Evolutionary conservation across 2,113 vertebrate genomes (phyloP).

Genomic region (Ciconia boyciana): DNA sequence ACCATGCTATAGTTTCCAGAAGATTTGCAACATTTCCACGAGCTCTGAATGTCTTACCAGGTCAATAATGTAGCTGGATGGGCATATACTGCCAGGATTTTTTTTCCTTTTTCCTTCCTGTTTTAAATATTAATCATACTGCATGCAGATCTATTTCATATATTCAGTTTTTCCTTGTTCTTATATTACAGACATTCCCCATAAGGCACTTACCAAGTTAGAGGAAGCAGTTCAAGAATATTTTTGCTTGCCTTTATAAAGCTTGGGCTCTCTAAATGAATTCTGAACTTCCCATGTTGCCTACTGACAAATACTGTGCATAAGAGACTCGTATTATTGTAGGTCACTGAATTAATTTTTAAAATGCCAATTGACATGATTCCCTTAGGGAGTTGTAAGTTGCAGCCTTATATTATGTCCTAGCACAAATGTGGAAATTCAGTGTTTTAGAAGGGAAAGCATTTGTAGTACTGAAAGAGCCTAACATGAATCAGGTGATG

Average conservation of each 20-base stretch:
- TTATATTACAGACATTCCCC: not conserved
- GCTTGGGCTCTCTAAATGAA: slow-evolving; percentile 37
- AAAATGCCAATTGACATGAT: slow-evolving; percentile 86
- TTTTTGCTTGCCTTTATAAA: slow-evolving; percentile 54
- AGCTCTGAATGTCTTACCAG: not conserved
- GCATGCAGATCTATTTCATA: not conserved
- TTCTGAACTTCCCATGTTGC: slow-evolving; percentile 64
- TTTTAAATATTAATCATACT: slow-evolving; percentile 3
- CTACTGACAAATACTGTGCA: slow-evolving; percentile 75
- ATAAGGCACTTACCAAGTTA: slow-evolving; percentile 3
- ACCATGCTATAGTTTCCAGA: not conserved
- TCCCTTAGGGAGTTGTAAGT: slow-evolving; percentile 79
- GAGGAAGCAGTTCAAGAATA: slow-evolving; percentile 23
- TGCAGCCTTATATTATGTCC: slow-evolving; percentile 75
- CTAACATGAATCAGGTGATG: slow-evolving; percentile 13
- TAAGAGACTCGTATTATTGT: slow-evolving; percentile 86
- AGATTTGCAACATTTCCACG: not conserved
- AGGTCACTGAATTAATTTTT: slow-evolving; percentile 96
- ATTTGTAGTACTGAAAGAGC: slow-evolving; percentile 19
- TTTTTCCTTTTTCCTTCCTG: not conserved
- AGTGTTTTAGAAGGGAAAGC: slow-evolving; percentile 59
- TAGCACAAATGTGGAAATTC: slow-evolving; percentile 76
- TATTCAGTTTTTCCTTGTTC: not conserved
- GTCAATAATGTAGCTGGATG: not conserved
- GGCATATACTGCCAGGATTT: not conserved